Evolutionary conservation across 2,888 invertebrate genomes (phyloP), one percentile per base, ranked within the genome.

Genomic region (Plutella xylostella): DNA sequence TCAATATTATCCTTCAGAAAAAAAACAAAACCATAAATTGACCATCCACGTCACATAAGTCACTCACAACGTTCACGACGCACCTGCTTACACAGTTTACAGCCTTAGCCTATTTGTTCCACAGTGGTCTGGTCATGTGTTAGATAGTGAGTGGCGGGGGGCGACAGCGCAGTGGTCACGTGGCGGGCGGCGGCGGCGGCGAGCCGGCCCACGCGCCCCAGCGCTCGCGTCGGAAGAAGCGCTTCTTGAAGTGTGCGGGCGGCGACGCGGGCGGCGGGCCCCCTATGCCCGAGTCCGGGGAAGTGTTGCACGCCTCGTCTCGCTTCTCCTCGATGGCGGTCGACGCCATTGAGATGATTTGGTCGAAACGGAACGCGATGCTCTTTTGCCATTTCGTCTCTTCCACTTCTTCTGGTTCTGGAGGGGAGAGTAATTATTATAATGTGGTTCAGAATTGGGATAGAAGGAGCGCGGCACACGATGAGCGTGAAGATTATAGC

Each of bases 361-460:
- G 91, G 80, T 97, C 97, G 85, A 97, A 97, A 44, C 95, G 94
- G 56, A 93, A 94, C 69, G 93, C 94, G 60, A 96, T 94, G 56
- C 94, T 91, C 73, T 95, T 93, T 73, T 96, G 94, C 96, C 96
- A 96, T 72, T 94, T 93, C 58, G 92, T 89, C 72, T 92, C 92
- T 69, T 92, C 91, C 55, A 90, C 92, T 58, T 90, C 90, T 63
- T 88, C 88, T 15, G 14, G 2, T 6, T 33, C 33, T 14, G 15
- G n/a, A 6, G 14, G 15, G 15, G 6, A 33, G n/a, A 14, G 28
- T 28, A 2, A 12, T 4, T 28, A 2, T 28, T 28, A 28, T 28
- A 28, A 28, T n/a, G 28, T 12, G n/a, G 28, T 28, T 28, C 28
- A 28, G n/a, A n/a, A n/a, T n/a, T n/a, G n/a, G n/a, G n/a, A n/a